These are phyloP conservation scores for Drosophila fungiperda DNA, from an alignment of 2,888 invertebrate genomes.

Conservation along the genomic window DNA sequence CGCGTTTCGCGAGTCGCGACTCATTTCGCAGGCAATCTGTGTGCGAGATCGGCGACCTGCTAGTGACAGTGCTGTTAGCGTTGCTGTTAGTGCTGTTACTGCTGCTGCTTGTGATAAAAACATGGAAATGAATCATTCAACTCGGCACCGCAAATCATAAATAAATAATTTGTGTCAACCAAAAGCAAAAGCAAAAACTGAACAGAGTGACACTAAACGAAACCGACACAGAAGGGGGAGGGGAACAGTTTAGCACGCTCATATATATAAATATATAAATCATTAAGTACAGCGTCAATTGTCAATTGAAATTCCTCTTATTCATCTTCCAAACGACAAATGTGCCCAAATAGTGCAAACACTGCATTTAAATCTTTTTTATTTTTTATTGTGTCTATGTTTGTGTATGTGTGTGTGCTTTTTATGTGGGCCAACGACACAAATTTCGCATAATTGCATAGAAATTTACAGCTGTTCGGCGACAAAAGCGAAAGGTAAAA, in stretches of 20 bases:
- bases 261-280: constrained; percentile 1
- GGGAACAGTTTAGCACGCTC: constrained; percentile 3
- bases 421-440: constrained; percentile 52
- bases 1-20: constrained; percentile 17
- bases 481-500: constrained; percentile 61
- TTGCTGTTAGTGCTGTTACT: constrained; percentile 7
- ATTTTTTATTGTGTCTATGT: background rate
- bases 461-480: constrained; percentile 44
- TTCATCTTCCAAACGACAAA: constrained; percentile 9
- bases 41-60: constrained; percentile 13
- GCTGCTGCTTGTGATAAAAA: constrained; percentile 45
- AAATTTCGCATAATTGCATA: constrained; percentile 58
- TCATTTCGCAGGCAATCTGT: constrained; percentile 21
- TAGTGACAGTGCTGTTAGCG: background rate
- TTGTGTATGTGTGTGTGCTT: constrained; percentile 15
- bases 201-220: constrained; percentile 3
- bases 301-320: constrained; percentile 26
- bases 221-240: constrained; percentile 1
- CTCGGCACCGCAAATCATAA: constrained; percentile 44
- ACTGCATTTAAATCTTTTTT: constrained; percentile 17
- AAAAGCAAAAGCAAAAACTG: constrained; percentile 19
- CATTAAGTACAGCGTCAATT: constrained; percentile 21
- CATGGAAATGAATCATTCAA: constrained; percentile 53
- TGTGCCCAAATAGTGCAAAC: constrained; percentile 19
- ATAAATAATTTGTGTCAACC: constrained; percentile 43